Evolutionary conservation across 1,140 invertebrate species (phyloP), one percentile per base, ranked within the genome.

Genomic region (Zelostemma sp.): DNA sequence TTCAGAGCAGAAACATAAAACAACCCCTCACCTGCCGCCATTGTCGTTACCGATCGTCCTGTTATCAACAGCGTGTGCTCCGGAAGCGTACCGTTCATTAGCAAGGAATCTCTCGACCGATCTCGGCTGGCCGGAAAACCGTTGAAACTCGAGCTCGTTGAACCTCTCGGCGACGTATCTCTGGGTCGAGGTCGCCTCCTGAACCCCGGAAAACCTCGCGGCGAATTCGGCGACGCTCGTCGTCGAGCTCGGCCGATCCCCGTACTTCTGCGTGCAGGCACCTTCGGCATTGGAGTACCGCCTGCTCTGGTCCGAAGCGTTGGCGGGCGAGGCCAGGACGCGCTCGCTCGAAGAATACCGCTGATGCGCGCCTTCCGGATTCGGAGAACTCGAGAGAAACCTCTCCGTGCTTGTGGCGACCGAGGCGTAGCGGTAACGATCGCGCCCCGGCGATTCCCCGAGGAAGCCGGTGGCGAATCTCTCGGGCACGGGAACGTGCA

Each of bases 101-200:
- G 82, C 65, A 71, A 70, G 55, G 28, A 66, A 73, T 33, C 72
- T 73, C 81, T 84, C 84, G 80, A 80, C 76, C 81, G 87, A 67
- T 80, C 86, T 80, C 76, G 83, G 76, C 77, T 88, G 87, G 57
- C 82, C 82, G 65, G 84, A 81, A 75, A 86, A 86, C 14, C 84
- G 78, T 55, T 85, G 81, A 33, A 83, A 54, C 70, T 85, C 76
- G 78, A 88, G 74, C 67, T 88, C 87, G 77, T 85, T 85, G 82
- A 88, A 87, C 78, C 86, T 72, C 8, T 79, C 83, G 0, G 41
- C 31, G 3, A 63, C 53, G 41, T 70, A 74, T 31, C 74, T 28
- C 77, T 86, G 87, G 67, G 80, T 81, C 60, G 79, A 78, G 72
- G 78, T 66, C 78, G 81, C 53, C 2, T 85, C 83, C 6, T 79